Evolutionary conservation across 1,140 invertebrate genomes (phyloP), one percentile per base, ranked within the genome.

Genomic region (Leptinotarsa defecta): DNA sequence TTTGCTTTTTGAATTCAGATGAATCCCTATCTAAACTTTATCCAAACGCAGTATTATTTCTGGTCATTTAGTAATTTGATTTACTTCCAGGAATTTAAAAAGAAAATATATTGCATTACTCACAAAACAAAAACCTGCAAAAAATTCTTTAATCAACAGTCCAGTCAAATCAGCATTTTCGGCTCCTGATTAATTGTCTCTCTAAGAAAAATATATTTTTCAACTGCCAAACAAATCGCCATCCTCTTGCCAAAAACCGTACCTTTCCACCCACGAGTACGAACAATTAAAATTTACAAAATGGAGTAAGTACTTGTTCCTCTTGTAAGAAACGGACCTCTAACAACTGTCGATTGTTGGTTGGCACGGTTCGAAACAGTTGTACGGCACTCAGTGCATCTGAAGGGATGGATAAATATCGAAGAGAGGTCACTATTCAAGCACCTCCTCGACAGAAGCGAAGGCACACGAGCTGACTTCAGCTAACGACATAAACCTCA

Each of bases 401-500:
- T 48, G 27, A 48, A 62, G 22, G 34, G 34, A 62, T 61, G 62
- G 67, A 34, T 65, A 62, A 71, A 64, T 71, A 52, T 71, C 48
- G 19, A 71, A 73, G 49, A 74, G 68, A 71, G 71, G 74, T 78
- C 77, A 78, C 76, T 79, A 75, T 57, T 85, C 81, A 74, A 84
- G 68, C 49, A 92, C 89, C 86, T 93, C 91, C 81, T 92, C 90
- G 80, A 94, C 89, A 82, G 92, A 92, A 79, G 95, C 94, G 89
- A 98, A 98, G 84, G 96, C 96, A 90, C 96, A 97, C 71, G 95
- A 94, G 79, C 96, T 96, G 73, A 98, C 90, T 72, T 95, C 95
- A 71, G 92, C 90, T 83, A 91, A 92, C 64, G 95, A 93, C 94
- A 98, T 98, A 76, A 97, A 87, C 75, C 91, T 92, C 78, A 98